Base-by-base conservation (phyloP, 2,797 vertebrate genomes). In the Astyanax mexicanus region DNA sequence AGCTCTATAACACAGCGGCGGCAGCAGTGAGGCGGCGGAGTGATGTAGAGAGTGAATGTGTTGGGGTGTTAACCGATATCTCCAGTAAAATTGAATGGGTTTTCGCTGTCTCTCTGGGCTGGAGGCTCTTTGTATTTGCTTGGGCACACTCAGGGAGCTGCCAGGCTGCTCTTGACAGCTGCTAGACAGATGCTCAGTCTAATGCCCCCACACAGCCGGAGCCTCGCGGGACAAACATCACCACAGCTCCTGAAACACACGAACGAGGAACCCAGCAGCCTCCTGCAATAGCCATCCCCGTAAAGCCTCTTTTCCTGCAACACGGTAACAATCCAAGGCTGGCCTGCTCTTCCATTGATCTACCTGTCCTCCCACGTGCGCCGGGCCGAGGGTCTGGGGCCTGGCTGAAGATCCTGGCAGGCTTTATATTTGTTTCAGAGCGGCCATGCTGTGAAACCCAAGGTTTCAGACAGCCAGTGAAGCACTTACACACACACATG, bases 161-260 rank as follows among this genome's bases (percentile, higher is more conserved):
- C 66, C n/a, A 69, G 47, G 27, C n/a, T 60, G n/a, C 70, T 77
- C 49, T 47, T 38, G 78, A 75, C 73, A 77, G 77, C 81, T 83
- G 74, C 49, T 45, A 62, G 62, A 75, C 79, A 84, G 83, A 81
- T 84, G 81, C 75, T 81, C 75, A 54, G 49, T 27, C 79, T 79
- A 75, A 72, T 74, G 79, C 69, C 61, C 61, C 52, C 38, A 57
- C 29, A 66, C 64, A 69, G 72, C 25, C 69, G 21, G 19, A 68
- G 32, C 58, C 37, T 76, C 45, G 1, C 0, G 57, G 44, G 69
- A 72, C 54, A 71, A 68, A 44, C 15, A 62, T 74, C 69, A 61
- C 58, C 40, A 23, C 23, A 66, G 44, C 42, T 54, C 68, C 45
- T 76, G 73, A 44, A 83, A 15, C 35, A 62, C 3, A 7, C 25